Evolutionary conservation across 2,888 invertebrate genomes (phyloP), one percentile per base, ranked within the genome.

Genomic region (Erpobdella octoculata): DNA sequence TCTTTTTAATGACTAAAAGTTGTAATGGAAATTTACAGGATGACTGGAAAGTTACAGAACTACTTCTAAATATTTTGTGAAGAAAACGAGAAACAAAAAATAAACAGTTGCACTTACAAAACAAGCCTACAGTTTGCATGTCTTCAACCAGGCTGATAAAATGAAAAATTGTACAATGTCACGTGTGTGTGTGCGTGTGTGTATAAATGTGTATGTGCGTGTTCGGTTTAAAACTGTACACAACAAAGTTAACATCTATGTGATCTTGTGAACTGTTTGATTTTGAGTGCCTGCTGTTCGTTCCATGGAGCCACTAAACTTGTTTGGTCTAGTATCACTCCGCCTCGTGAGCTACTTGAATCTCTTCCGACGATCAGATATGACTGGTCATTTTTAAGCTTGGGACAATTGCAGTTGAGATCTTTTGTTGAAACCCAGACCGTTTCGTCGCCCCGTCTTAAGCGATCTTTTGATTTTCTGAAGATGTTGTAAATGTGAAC

Each of bases 331-430:
- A 75, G 74, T n/a, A 74, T 46, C 25, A 73, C 31, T 15, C 73
- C 73, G n/a, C 71, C 73, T 21, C 71, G 48, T 33, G 68, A 62
- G 28, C 71, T 64, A 28, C 62, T 53, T 8, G 73, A 71, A 38
- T 74, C 73, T 28, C 53, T 59, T 18, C 73, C 71, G n/a, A 73
- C 58, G 28, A 74, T 58, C 33, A 74, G 73, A 70, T 74, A 74
- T 21, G 38, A 37, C 80, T 80, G 21, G 76, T 76, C 31, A 9
- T 69, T 36, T 86, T 92, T 92, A 83, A 97, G 89, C 87, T 92
- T 93, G 80, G 96, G 97, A 86, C 97, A 97, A 86, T 92, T 93
- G 88, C 97, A 97, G 78, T 90, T 89, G 83, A 95, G 87, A 85
- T 93, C 92, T 80, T 88, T 86, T 82, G 89, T 88, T 83, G 90